Base-by-base conservation (phyloP, 2,113 vertebrate species). In the Piprites chloris region DNA sequence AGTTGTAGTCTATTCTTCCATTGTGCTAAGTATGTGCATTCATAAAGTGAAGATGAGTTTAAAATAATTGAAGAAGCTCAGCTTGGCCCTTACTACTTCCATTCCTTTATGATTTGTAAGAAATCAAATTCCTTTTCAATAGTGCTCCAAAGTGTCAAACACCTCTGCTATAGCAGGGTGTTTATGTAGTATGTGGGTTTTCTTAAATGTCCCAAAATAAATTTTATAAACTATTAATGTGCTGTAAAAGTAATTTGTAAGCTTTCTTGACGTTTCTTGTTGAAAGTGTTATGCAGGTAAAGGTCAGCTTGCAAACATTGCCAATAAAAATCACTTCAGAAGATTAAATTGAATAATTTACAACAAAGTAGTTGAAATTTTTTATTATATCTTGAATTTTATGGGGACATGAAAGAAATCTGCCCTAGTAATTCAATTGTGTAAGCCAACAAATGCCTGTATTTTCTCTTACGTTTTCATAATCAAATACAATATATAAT, bases 321-420 rank as follows among this genome's bases (percentile, higher is more conserved):
- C 32, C 82, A 78, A 84, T 87, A 89, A 47, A 87, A 93, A 62
- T 42, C 3, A 46, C 49, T 94, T 93, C 82, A 75, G 41, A 94
- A 94, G 86, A 95, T 84, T 83, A 96, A 95, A 94, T 39, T 52
- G 83, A 95, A 94, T 66, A 85, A 53, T 95, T 89, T 96, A 74
- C 72, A 90, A 88, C 12, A 85, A 93, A 94, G 78, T 55, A 47
- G n/a, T 52, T 86, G 41, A 10, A 62, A 13, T 65, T 80, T 95
- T 96, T 92, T 77, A 90, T 69, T 92, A 73, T 79, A 90, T 23
- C 62, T 87, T 92, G 91, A 96, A 96, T 95, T 92, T 93, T 85
- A 96, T 89, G 42, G 75, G 86, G 56, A 76, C 55, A 73, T 15
- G 33, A 61, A 66, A 87, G 92, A 93, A 96, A 86, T 52, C 18